These are phyloP conservation scores for Indri indri DNA, from an alignment of 2,113 vertebrate species.

Conservation along the genomic window DNA sequence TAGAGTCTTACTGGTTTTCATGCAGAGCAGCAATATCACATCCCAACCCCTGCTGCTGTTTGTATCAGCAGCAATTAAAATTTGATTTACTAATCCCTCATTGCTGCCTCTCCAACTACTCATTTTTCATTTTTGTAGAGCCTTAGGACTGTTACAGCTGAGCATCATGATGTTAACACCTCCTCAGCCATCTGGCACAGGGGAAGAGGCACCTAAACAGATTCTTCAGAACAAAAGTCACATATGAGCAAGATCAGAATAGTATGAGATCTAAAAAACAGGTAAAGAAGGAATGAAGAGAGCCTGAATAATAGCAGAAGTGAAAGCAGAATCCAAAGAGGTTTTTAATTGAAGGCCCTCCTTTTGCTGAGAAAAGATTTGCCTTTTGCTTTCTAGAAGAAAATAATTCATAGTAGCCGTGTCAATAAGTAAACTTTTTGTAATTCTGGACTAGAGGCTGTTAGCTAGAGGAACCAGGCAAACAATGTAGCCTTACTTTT, in stretches of 20 bases:
- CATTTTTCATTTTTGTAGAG: conserved; percentile 63
- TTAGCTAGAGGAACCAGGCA: not conserved
- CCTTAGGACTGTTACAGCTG: conserved; percentile 51
- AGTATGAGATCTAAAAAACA: conserved; percentile 38
- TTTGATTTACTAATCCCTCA: conserved; percentile 55
- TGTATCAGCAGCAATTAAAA: conserved; percentile 65
- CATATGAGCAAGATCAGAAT: conserved; percentile 46
- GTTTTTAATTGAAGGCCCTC: not conserved
- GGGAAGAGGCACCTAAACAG: conserved; percentile 49
- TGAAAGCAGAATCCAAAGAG: not conserved
- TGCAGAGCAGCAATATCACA: conserved; percentile 35
- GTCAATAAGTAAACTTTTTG: conserved; percentile 13
- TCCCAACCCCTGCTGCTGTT: conserved; percentile 60
- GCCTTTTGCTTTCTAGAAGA: conserved; percentile 37
- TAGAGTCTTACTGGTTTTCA: conserved; percentile 37
- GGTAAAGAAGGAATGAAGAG: conserved; percentile 13
- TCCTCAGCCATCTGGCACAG: conserved; percentile 59
- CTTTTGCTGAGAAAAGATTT: conserved; percentile 30
- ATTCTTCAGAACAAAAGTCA: conserved; percentile 52
- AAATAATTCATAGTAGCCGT: not conserved
- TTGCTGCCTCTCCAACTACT: conserved; percentile 57
- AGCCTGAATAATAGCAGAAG: conserved; percentile 9
- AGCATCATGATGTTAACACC: conserved; percentile 49
- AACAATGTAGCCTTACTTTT: not conserved
- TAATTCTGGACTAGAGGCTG: not conserved